These are phyloP conservation scores for Channallabes apus DNA, from an alignment of 2,797 vertebrate genomes.

Conservation along the genomic window DNA sequence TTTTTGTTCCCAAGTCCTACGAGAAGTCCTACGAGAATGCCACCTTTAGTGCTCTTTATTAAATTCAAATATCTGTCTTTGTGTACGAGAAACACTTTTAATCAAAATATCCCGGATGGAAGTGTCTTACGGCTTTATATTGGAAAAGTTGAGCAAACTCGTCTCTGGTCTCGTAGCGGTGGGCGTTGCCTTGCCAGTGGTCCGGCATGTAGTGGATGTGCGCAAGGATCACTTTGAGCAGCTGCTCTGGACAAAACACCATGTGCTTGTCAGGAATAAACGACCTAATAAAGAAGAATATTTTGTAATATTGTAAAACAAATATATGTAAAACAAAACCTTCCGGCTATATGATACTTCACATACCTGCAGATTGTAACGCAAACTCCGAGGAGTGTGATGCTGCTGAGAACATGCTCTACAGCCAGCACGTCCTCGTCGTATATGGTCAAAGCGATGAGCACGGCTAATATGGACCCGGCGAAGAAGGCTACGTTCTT, in stretches of 20 bases:
- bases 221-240: slow-evolving; percentile 92
- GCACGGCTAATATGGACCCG: slow-evolving; percentile 93
- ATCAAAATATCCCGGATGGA: neutral
- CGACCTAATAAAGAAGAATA: slow-evolving; percentile 73
- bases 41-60: too few relatives aligned
- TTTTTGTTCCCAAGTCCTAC: too few relatives aligned
- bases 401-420: slow-evolving; percentile 92
- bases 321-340: neutral
- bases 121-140: slow-evolving; percentile 94
- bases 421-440: slow-evolving; percentile 95
- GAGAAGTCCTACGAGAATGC: too few relatives aligned
- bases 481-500: slow-evolving; percentile 98
- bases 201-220: slow-evolving; percentile 99
- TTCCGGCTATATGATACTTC: neutral
- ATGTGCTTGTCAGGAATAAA: slow-evolving; percentile 98
- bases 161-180: slow-evolving; percentile 94
- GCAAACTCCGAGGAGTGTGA: slow-evolving; percentile 92
- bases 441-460: slow-evolving; percentile 97
- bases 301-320: neutral
- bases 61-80: too few relatives aligned
- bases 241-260: slow-evolving; percentile 97
- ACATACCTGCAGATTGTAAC: slow-evolving; percentile 91
- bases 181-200: slow-evolving; percentile 98
- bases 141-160: slow-evolving; percentile 99
- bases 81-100: neutral